Evolutionary conservation across 2,797 vertebrate genomes (phyloP).

Genomic region (Scyliorhinus canicula): DNA sequence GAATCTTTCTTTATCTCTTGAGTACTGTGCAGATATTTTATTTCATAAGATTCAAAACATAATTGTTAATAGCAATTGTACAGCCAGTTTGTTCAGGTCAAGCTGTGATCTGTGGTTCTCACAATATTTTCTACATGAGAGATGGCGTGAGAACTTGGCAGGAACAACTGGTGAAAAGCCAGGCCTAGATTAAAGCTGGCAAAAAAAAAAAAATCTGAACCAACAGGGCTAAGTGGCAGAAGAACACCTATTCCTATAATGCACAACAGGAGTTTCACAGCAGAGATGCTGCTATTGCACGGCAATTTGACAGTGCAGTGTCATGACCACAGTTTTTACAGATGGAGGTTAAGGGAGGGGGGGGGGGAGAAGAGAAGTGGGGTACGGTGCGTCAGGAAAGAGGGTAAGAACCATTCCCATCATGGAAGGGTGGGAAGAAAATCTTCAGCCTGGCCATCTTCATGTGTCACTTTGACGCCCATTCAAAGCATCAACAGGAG

Average conservation of each 20-base stretch:
- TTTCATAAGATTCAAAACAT: not conserved
- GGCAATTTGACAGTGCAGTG: not conserved
- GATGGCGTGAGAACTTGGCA: not conserved
- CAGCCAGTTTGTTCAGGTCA: not conserved
- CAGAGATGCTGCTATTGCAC: not conserved
- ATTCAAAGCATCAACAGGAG: not conserved
- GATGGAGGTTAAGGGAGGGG: not conserved
- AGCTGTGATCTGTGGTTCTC: not conserved
- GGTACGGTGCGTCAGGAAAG: not conserved
- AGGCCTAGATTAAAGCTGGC: not conserved
- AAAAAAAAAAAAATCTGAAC: not conserved
- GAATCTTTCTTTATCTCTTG: not conserved
- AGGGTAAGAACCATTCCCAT: not conserved
- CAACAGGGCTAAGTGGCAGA: not conserved
- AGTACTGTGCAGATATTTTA: not conserved
- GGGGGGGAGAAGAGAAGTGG: too few relatives aligned
- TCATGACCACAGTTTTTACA: not conserved
- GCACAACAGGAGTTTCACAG: not conserved
- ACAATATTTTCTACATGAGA: not conserved
- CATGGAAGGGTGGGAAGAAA: not conserved
- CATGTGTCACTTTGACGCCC: not conserved
- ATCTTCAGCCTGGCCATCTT: not conserved
- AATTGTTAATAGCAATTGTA: not conserved
- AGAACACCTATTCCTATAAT: not conserved
- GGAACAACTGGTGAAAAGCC: not conserved